These are phyloP conservation scores for Ibycter americanus DNA, from an alignment of 2,797 vertebrate species.

Conservation along the genomic window DNA sequence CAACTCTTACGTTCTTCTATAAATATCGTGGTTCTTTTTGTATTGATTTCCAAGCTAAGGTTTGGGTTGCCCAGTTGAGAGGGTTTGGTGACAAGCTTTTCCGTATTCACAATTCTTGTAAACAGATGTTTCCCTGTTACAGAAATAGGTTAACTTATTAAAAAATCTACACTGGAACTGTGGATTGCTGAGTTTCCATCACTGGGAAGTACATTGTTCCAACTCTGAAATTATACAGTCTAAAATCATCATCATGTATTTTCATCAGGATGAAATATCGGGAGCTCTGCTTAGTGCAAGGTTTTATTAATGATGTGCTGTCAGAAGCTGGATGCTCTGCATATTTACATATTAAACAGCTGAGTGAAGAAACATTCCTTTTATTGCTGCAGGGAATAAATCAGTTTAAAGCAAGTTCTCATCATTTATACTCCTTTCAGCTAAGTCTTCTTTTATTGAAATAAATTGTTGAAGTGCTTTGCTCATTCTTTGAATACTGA, in stretches of 20 bases:
- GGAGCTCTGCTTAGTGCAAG: slow-evolving; percentile 92
- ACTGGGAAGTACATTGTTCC: slow-evolving; percentile 82
- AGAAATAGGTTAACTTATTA: slow-evolving; percentile 48
- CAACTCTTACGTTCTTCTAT: neutral
- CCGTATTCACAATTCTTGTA: neutral
- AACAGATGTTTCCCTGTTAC: neutral
- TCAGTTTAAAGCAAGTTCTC: slow-evolving; percentile 99
- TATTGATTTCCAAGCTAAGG: neutral
- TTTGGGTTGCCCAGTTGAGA: neutral
- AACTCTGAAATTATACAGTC: slow-evolving; percentile 93
- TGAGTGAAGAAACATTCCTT: slow-evolving; percentile 94
- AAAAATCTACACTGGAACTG: slow-evolving; percentile 30
- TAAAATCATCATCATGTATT: slow-evolving; percentile 99
- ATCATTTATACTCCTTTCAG: slow-evolving; percentile 97
- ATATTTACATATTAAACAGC: slow-evolving; percentile 99
- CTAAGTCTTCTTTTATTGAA: slow-evolving; percentile 95
- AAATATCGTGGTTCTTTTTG: neutral
- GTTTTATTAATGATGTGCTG: slow-evolving; percentile 99
- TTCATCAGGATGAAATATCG: slow-evolving; percentile 99
- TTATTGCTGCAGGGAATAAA: slow-evolving; percentile 99
- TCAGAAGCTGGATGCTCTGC: slow-evolving; percentile 99
- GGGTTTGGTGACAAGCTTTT: neutral
- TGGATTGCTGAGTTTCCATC: slow-evolving; percentile 69
- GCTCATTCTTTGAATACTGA: slow-evolving; percentile 88
- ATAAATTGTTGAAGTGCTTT: slow-evolving; percentile 92